Evolutionary conservation across 2,797 vertebrate species (phyloP).

Genomic region (Garrulus glandarius): DNA sequence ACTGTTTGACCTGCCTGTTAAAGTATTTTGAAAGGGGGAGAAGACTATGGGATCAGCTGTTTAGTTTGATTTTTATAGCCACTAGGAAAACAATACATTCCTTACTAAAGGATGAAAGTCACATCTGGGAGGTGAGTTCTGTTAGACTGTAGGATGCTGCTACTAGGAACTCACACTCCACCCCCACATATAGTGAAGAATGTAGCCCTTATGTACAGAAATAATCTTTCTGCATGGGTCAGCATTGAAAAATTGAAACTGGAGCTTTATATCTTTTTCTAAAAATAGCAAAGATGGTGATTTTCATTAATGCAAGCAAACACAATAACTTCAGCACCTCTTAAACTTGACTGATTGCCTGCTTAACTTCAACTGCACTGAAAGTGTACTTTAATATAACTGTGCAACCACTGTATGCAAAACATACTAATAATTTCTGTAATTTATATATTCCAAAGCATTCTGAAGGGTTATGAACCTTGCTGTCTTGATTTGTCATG

Average conservation of each 20-base stretch:
- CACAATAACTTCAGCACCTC: not conserved
- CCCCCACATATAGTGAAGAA: not conserved
- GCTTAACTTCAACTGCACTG: constrained; percentile 25
- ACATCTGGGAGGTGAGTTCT: not conserved
- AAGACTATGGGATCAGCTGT: not conserved
- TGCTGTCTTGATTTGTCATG: constrained; percentile 33
- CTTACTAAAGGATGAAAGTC: not conserved
- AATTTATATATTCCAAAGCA: constrained; percentile 31
- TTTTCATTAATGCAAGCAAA: constrained; percentile 26
- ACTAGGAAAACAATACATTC: not conserved
- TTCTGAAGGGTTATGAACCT: constrained; percentile 54
- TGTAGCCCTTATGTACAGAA: not conserved
- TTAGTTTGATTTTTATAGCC: not conserved
- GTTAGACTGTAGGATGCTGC: not conserved
- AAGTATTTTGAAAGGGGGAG: not conserved
- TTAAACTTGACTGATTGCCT: constrained; percentile 47
- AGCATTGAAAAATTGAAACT: not conserved
- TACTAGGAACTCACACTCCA: not conserved
- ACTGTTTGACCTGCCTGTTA: not conserved
- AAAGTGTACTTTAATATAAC: constrained; percentile 49
- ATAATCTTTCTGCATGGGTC: not conserved
- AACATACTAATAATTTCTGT: constrained; percentile 31
- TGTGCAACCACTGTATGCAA: constrained; percentile 41
- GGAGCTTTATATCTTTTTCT: not conserved
- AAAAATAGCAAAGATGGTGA: not conserved